Percentiles rank a stretch among this genome's conserved stretches.
Conservation (phyloP, 1,140 invertebrate species). For the Drosophila lini region DNA sequence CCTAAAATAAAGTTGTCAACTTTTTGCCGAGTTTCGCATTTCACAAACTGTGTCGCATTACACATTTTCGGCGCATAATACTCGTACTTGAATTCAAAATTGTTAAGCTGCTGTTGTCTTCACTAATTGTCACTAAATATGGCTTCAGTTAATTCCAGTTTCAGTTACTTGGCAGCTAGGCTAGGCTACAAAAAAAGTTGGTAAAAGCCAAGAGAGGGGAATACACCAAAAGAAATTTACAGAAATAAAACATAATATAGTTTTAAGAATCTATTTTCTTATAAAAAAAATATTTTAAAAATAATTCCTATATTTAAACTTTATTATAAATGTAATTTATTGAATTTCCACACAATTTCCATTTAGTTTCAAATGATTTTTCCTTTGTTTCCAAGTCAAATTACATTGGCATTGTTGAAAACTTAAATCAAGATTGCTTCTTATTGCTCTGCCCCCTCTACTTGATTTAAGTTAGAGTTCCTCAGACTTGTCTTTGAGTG, state of each 20-base stretch:
- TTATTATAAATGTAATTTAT: not conserved
- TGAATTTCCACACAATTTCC: not conserved
- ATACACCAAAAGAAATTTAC: slow-evolving; percentile 1
- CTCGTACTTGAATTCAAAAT: slow-evolving; percentile 18
- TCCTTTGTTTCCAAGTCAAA: not conserved
- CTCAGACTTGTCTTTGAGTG: slow-evolving; percentile 1
- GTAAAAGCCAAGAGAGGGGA: not conserved
- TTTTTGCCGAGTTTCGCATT: slow-evolving; percentile 39
- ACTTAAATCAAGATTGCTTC: not conserved
- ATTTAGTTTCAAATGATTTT: not conserved
- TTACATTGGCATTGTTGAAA: not conserved
- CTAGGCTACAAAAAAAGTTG: not conserved
- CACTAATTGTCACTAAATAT: slow-evolving; percentile 65
- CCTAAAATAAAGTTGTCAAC: slow-evolving; percentile 20
- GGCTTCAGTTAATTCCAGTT: slow-evolving; percentile 59
- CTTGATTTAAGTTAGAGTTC: slow-evolving; percentile 11
- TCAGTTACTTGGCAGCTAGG: slow-evolving; percentile 37
- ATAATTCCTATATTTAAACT: not conserved
- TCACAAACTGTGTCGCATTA: slow-evolving; percentile 57
- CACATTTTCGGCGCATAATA: slow-evolving; percentile 41
- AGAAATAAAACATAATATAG: too few species aligned
- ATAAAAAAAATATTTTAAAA: not conserved
- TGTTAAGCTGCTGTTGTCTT: slow-evolving; percentile 20
- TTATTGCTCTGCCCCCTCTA: not conserved
- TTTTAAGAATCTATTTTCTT: too few species aligned